These are phyloP conservation scores for Periphyllus acericola DNA, from an alignment of 2,888 invertebrate genomes.

Conservation along the genomic window DNA sequence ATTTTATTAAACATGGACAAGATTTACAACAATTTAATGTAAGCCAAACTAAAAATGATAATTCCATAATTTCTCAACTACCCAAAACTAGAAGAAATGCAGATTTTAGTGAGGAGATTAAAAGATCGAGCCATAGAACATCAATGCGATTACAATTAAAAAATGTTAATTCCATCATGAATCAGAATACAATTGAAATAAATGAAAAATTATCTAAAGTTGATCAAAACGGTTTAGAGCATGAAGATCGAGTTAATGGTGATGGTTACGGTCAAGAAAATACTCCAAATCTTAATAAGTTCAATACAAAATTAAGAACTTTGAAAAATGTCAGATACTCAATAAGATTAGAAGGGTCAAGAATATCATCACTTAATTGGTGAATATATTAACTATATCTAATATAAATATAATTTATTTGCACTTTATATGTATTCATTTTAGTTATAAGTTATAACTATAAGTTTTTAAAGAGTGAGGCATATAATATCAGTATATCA, in stretches of 20 bases:
- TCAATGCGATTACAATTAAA: not conserved
- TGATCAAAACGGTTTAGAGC: not conserved
- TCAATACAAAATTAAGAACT: not conserved
- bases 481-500: no score
- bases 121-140: not conserved
- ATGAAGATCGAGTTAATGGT: not conserved
- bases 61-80: not conserved
- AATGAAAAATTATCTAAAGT: not conserved
- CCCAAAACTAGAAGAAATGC: not conserved
- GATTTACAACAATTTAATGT: not conserved
- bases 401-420: no score
- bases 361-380: not conserved
- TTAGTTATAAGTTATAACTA: no score
- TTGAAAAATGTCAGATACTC: not conserved
- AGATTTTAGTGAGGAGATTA: not conserved
- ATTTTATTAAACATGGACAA: not conserved
- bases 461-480: no score
- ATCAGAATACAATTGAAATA: not conserved
- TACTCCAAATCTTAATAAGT: not conserved
- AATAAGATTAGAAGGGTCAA: not conserved
- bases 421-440: no score
- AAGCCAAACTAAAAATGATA: not conserved
- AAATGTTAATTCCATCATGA: not conserved
- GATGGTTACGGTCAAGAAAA: conserved; percentile 11
- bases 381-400: no score